Conservation (phyloP, 2,113 vertebrate genomes). For the Mobula birostris region DNA sequence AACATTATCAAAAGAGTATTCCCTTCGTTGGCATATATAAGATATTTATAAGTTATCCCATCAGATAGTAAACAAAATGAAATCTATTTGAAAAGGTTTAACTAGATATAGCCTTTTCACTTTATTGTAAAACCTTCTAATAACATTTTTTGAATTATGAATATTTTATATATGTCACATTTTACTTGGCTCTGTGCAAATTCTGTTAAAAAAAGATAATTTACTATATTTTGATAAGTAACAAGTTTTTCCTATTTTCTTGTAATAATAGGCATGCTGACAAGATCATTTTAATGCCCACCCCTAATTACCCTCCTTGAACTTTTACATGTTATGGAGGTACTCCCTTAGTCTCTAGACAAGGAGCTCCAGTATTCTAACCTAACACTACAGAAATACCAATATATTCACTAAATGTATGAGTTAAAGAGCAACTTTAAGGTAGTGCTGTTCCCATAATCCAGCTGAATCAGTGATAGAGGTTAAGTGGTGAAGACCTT, state of each 20-base stretch:
- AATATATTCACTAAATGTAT: no score
- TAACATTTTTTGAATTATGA: neutral
- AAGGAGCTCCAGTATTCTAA: no score
- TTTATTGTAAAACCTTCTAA: neutral
- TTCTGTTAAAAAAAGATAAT: neutral
- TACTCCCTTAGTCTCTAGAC: no score
- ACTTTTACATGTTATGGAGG: no score
- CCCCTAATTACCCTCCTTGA: no score
- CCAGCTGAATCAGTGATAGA: no score
- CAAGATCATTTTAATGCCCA: no score
- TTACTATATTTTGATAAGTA: neutral
- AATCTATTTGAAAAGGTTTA: neutral
- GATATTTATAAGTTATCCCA: neutral
- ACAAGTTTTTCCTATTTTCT: neutral
- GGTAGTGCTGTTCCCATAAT: no score
- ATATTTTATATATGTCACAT: neutral
- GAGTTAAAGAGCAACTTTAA: no score
- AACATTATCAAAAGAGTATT: neutral
- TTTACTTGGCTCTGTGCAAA: neutral
- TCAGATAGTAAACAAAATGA: constrained; percentile 15
- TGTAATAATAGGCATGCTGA: no score
- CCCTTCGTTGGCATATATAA: neutral
- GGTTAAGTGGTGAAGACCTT: no score
- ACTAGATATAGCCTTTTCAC: neutral
- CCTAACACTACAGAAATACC: no score